Percentiles rank a stretch among this genome's conserved stretches.
These are phyloP conservation scores for Albula goreensis DNA, from an alignment of 2,113 vertebrate genomes.

Conservation along the genomic window DNA sequence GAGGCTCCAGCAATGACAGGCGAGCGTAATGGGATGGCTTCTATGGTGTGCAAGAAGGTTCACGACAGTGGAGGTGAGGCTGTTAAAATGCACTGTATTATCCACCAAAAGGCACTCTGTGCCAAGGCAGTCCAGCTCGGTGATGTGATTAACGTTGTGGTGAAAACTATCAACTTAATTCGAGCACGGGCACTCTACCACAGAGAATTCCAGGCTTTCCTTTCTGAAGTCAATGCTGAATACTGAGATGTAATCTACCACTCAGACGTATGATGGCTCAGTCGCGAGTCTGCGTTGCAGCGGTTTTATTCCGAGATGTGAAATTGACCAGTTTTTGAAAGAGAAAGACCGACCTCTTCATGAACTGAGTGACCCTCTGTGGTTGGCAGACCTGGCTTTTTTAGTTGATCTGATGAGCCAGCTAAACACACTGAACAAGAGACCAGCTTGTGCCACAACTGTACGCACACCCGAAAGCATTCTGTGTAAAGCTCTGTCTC, in stretches of 20 bases:
- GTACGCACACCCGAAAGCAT: conserved; percentile 21
- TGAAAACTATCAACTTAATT: conserved; percentile 33
- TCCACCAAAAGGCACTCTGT: conserved; percentile 26
- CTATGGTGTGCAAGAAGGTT: background rate
- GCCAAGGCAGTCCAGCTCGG: conserved; percentile 6
- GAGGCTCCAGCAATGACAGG: conserved; percentile 3
- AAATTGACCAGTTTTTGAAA: conserved; percentile 37
- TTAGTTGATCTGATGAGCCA: conserved; percentile 6
- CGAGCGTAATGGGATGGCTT: background rate
- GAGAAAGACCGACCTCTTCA: conserved; percentile 25
- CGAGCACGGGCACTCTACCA: background rate
- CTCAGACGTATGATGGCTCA: conserved; percentile 29
- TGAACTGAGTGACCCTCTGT: conserved; percentile 35
- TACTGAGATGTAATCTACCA: conserved; percentile 31
- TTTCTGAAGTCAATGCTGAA: conserved; percentile 31
- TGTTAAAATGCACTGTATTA: conserved; percentile 13
- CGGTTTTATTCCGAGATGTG: conserved; percentile 26
- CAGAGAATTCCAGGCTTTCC: conserved; percentile 23
- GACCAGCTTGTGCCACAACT: conserved; percentile 10
- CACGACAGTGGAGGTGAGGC: background rate
- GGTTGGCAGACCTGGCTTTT: conserved; percentile 38
- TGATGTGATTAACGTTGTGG: background rate
- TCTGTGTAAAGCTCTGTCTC: conserved; percentile 28
- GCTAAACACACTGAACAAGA: conserved; percentile 18
- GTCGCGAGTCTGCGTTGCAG: background rate